A percentile compares a stretch with the other conserved stretches of the same genome.
Evolutionary conservation across 2,113 vertebrate genomes (phyloP).

Genomic region (Syngnathus floridae): DNA sequence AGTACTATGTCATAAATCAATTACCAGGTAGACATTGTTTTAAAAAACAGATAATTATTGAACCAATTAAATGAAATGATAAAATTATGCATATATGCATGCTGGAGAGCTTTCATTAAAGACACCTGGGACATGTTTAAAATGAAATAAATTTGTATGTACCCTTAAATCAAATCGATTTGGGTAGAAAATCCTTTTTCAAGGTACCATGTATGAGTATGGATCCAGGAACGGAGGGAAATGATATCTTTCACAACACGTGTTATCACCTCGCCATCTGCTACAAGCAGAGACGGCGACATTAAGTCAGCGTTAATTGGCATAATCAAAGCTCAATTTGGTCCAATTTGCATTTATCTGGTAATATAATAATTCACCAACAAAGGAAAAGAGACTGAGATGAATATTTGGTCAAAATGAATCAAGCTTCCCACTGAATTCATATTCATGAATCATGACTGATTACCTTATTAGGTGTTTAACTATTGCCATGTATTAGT

Average conservation of each 20-base stretch:
- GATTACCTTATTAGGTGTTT: not conserved
- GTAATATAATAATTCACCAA: not conserved
- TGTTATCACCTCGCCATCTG: constrained; percentile 22
- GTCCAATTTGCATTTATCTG: constrained; percentile 4
- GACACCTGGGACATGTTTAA: too few relatives aligned
- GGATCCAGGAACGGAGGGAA: not conserved
- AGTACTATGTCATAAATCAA: not conserved
- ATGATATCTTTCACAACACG: constrained; percentile 2
- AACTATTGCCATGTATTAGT: not conserved
- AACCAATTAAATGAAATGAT: too few relatives aligned
- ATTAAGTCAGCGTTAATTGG: constrained; percentile 4
- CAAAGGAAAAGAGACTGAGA: not conserved
- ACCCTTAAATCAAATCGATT: too few relatives aligned
- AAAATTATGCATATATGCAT: too few relatives aligned
- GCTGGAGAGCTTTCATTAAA: too few relatives aligned
- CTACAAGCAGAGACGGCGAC: not conserved
- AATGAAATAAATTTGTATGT: too few relatives aligned
- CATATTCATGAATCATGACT: not conserved
- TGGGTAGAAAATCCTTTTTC: too few relatives aligned
- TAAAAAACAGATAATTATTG: too few relatives aligned
- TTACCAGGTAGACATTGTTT: not conserved
- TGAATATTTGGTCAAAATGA: not conserved
- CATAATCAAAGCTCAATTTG: not conserved
- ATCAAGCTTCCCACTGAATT: not conserved
- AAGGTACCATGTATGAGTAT: not conserved